phyloP scores from a whole-genome alignment of 2,797 vertebrate genomes.

The Otolemur crassicaudatus region DNA sequence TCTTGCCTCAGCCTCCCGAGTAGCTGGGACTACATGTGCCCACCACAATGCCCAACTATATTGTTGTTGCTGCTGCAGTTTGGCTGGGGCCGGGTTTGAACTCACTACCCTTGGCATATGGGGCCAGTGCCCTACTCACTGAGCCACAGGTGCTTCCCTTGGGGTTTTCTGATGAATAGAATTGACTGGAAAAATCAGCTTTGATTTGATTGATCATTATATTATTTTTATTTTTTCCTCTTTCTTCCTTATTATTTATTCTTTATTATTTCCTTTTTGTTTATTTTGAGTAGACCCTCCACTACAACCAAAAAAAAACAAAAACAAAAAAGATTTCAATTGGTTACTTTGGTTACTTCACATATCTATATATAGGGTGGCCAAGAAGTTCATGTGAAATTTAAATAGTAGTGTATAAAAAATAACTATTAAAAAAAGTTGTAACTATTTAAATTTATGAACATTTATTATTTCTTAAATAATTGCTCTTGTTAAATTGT shows the following conservation, averaged over 20 bases:
- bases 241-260: neutral
- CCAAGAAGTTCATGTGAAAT: too few species aligned
- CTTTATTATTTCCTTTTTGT: neutral
- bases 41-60: too few species aligned
- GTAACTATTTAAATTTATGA: too few species aligned
- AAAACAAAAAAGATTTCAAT: neutral
- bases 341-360: conserved; percentile 16
- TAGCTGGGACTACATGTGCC: too few species aligned
- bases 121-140: too few species aligned
- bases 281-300: neutral
- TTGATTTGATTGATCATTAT: neutral
- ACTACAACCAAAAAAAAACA: neutral
- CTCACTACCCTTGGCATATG: too few species aligned
- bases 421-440: too few species aligned
- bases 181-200: neutral
- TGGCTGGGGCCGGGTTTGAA: too few species aligned
- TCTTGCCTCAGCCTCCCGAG: too few species aligned
- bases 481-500: neutral
- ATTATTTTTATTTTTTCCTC: neutral
- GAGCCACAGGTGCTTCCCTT: too few species aligned
- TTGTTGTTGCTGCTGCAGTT: too few species aligned
- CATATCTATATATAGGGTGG: neutral
- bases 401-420: too few species aligned
- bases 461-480: neutral
- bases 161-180: neutral